Evolutionary conservation across 1,140 invertebrate genomes (phyloP).

Genomic region (Drosophila gunungcola): DNA sequence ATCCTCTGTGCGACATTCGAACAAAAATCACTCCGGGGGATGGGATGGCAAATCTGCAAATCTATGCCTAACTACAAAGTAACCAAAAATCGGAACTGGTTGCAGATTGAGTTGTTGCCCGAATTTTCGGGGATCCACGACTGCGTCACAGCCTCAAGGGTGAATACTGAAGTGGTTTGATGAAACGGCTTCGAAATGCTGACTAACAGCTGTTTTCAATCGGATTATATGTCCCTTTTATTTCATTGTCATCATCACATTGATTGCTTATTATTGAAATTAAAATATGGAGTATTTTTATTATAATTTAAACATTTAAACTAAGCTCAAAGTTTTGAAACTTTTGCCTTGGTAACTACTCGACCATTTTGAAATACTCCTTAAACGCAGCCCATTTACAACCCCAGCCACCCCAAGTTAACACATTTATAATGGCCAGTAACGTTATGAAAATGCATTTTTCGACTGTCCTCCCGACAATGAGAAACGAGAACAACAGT

Average conservation of each 20-base stretch:
- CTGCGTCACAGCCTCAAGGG: constrained; percentile 19
- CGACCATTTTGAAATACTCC: not conserved
- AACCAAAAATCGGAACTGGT: constrained; percentile 66
- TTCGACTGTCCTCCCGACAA: constrained; percentile 16
- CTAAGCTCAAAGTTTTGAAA: too few species aligned
- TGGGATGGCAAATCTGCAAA: constrained; percentile 29
- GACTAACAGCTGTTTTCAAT: constrained; percentile 1
- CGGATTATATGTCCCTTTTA: too few species aligned
- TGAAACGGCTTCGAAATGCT: constrained; percentile 8
- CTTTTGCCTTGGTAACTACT: too few species aligned
- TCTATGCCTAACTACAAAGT: constrained; percentile 77
- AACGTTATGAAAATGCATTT: constrained; percentile 46
- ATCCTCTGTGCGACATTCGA: constrained; percentile 30
- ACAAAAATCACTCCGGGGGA: constrained; percentile 20
- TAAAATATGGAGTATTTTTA: too few species aligned
- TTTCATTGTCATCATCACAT: not conserved
- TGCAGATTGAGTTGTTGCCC: constrained; percentile 55
- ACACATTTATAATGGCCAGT: constrained; percentile 36
- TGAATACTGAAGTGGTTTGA: constrained; percentile 11
- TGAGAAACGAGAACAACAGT: constrained; percentile 37
- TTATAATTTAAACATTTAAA: too few species aligned
- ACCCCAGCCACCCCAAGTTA: not conserved
- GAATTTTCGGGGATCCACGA: constrained; percentile 7
- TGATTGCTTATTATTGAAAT: too few species aligned
- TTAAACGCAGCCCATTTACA: not conserved